These are phyloP conservation scores for Dendroctonus valens DNA, from an alignment of 1,140 invertebrate genomes.

Conservation along the genomic window DNA sequence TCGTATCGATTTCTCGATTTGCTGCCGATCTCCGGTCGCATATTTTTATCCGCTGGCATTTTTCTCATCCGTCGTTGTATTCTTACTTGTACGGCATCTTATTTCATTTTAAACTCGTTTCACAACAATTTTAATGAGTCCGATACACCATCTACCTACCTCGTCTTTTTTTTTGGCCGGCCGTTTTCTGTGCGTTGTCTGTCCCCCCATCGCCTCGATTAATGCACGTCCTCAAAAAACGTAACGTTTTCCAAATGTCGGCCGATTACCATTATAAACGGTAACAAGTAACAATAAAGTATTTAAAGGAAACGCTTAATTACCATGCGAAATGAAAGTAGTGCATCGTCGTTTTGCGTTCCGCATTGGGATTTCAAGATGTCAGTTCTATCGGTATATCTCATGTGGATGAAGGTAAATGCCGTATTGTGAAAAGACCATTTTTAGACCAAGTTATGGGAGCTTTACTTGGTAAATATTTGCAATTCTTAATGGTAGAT, in stretches of 20 bases:
- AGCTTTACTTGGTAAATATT: too few relatives aligned
- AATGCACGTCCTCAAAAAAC: constrained; percentile 1
- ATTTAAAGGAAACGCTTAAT: constrained; percentile 1
- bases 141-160: constrained; percentile 27
- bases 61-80: constrained; percentile 21
- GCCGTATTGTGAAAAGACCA: too few relatives aligned
- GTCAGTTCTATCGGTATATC: too few relatives aligned
- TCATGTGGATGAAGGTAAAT: too few relatives aligned
- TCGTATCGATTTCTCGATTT: constrained; percentile 33
- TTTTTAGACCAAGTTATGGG: too few relatives aligned
- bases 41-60: constrained; percentile 17
- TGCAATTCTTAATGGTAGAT: too few relatives aligned
- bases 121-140: constrained; percentile 35
- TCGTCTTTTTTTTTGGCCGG: neutral
- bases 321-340: constrained; percentile 13
- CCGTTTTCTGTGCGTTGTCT: neutral
- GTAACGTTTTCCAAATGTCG: constrained; percentile 18
- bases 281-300: neutral
- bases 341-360: neutral
- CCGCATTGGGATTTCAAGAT: neutral
- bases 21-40: constrained; percentile 5
- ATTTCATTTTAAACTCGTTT: constrained; percentile 33
- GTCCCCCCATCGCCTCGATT: constrained; percentile 2
- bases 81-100: constrained; percentile 29
- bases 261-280: constrained; percentile 2